Base-by-base conservation (phyloP, 2,797 vertebrate genomes). In the Florisuga fusca region DNA sequence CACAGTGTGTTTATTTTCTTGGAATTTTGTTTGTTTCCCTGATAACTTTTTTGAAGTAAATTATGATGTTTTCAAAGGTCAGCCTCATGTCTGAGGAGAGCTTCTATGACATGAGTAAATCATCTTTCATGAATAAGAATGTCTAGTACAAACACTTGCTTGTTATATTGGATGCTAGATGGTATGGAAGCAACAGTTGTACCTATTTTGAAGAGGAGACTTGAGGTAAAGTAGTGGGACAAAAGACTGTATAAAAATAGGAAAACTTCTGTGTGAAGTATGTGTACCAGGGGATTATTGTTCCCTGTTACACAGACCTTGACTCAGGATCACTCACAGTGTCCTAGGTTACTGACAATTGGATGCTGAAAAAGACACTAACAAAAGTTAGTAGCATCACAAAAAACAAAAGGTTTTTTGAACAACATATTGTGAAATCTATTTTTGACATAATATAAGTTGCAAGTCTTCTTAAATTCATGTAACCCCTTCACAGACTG, bases 141-240 rank as follows among this genome's bases (percentile, higher is more conserved):
- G 89, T 75, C 46, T 69, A 72, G 59, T 83, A 31, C 54, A 69
- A 90, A 61, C n/a, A 82, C 41, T 69, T 71, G 59, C 59, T 95
- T 82, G 21, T 82, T 50, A 22, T n/a, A 31, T 46, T 89, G 33
- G 48, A 73, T 83, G 26, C 63, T 88, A 91, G 93, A 90, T 46
- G 31, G 16, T 62, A 57, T 43, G 38, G 73, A 91, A 81, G 55
- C 18, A 84, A 75, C 46, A 2, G 10, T 81, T 94, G 50, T 55
- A 89, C 73, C 23, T 78, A 31, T 66, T 78, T 85, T 63, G 73
- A 92, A 92, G 43, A 54, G 33, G 11, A 67, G 11, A 61, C 55
- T 67, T 69, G 71, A 91, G 79, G 25, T 64, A 76, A 95, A 93
- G 27, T n/a, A 88, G n/a, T 45, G 33, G 59, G 78, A 95, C 61